These are phyloP conservation scores for Diadegma fenestrale DNA, from an alignment of 2,888 invertebrate species.

Conservation along the genomic window DNA sequence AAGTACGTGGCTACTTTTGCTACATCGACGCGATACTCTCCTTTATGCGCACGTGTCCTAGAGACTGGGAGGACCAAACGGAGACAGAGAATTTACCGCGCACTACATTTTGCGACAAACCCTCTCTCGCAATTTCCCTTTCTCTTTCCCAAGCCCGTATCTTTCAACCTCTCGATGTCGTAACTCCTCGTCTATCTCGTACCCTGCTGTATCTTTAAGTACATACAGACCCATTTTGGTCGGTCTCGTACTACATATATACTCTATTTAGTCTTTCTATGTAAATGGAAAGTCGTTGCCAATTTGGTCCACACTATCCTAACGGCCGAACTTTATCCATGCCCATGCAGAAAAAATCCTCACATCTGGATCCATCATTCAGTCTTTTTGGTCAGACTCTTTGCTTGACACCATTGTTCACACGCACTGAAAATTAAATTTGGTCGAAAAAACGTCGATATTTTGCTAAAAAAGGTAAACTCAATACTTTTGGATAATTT, in stretches of 20 bases:
- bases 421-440: too few species aligned
- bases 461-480: too few species aligned
- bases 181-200: conserved; percentile 21
- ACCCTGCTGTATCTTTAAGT: not conserved
- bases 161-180: conserved; percentile 28
- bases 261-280: conserved; percentile 7
- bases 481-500: too few species aligned
- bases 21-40: conserved; percentile 32
- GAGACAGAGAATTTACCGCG: not conserved
- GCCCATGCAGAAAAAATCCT: not conserved
- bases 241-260: conserved; percentile 1
- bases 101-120: conserved; percentile 5
- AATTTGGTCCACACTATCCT: conserved; percentile 9
- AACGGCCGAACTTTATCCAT: not conserved
- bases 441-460: too few species aligned
- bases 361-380: conserved; percentile 4
- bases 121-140: conserved; percentile 17
- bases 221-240: conserved; percentile 6
- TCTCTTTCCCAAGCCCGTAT: conserved; percentile 9
- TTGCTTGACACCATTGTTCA: not conserved
- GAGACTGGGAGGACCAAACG: not conserved
- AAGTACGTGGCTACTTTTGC: conserved; percentile 29
- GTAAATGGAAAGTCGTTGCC: not conserved
- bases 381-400: not conserved
- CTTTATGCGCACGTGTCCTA: conserved; percentile 14